These are phyloP conservation scores for Scaptomyza flava DNA, from an alignment of 2,888 invertebrate species.

Conservation along the genomic window DNA sequence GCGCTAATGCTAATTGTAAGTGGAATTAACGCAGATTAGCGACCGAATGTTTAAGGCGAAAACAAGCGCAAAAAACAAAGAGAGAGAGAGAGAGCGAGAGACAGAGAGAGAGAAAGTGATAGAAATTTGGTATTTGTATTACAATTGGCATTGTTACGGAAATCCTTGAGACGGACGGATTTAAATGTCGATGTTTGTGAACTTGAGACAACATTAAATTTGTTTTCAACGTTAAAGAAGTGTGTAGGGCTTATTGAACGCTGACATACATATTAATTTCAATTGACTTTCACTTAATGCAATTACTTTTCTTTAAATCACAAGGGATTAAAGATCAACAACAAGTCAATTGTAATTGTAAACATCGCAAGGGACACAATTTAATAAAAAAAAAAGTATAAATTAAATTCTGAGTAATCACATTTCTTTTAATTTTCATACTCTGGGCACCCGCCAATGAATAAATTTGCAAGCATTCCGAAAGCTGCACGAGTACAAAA, in stretches of 20 bases:
- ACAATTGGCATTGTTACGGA: slow-evolving; percentile 45
- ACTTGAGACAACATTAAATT: slow-evolving; percentile 24
- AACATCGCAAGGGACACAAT: slow-evolving; percentile 52
- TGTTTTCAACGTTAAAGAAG: not conserved
- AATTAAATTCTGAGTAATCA: slow-evolving; percentile 67
- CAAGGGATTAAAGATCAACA: slow-evolving; percentile 17
- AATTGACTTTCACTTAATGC: slow-evolving; percentile 12
- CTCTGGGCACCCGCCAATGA: slow-evolving; percentile 60
- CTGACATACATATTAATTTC: slow-evolving; percentile 5
- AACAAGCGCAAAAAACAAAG: slow-evolving; percentile 7
- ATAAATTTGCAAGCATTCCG: slow-evolving; percentile 57
- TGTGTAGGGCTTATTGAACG: not conserved
- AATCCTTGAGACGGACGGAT: slow-evolving; percentile 47
- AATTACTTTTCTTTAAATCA: slow-evolving; percentile 29
- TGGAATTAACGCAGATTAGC: slow-evolving; percentile 77
- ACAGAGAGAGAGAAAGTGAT: not conserved
- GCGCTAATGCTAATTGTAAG: slow-evolving; percentile 77
- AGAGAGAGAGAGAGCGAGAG: not conserved
- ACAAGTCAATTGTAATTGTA: slow-evolving; percentile 64
- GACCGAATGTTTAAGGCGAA: slow-evolving; percentile 42
- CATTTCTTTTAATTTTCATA: slow-evolving; percentile 67
- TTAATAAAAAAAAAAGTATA: slow-evolving; percentile 52
- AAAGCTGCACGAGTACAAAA: slow-evolving; percentile 62
- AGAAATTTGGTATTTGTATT: slow-evolving; percentile 53
- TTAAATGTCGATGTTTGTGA: slow-evolving; percentile 19